phyloP scores from a whole-genome alignment of 2,797 vertebrate genomes.

The Capromys pilorides region DNA sequence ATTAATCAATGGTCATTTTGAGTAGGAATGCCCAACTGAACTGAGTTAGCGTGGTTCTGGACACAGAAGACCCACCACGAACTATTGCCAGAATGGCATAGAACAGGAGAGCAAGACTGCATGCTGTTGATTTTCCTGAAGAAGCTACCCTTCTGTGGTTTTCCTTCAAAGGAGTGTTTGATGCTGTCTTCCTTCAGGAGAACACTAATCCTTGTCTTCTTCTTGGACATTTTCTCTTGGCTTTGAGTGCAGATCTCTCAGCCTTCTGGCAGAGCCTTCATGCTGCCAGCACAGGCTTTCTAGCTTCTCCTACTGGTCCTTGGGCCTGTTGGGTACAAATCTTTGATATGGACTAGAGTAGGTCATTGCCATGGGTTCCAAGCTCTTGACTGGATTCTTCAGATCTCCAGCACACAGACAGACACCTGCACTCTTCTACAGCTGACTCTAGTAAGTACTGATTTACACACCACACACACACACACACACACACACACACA shows the following conservation, averaged over 20 bases:
- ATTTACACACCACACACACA: background rate
- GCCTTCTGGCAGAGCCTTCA: background rate
- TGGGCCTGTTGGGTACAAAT: background rate
- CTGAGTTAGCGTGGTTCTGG: background rate
- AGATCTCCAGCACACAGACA: background rate
- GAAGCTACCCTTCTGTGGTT: background rate
- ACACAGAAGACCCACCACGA: background rate
- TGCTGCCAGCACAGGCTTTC: background rate
- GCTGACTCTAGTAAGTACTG: background rate
- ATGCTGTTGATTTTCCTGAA: background rate
- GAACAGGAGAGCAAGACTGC: background rate
- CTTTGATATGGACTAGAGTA: background rate
- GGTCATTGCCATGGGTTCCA: background rate
- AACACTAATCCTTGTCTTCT: background rate
- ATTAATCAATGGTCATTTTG: background rate
- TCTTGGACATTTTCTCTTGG: background rate
- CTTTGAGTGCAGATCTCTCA: background rate
- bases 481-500: background rate
- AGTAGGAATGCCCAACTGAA: background rate
- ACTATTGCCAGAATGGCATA: background rate
- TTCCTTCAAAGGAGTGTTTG: background rate
- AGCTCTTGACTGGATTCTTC: background rate
- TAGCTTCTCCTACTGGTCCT: background rate
- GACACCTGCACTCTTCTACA: background rate
- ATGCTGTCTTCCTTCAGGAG: background rate